Conservation (phyloP, 2,888 invertebrate genomes). For the Trissolcus brochymenae region DNA sequence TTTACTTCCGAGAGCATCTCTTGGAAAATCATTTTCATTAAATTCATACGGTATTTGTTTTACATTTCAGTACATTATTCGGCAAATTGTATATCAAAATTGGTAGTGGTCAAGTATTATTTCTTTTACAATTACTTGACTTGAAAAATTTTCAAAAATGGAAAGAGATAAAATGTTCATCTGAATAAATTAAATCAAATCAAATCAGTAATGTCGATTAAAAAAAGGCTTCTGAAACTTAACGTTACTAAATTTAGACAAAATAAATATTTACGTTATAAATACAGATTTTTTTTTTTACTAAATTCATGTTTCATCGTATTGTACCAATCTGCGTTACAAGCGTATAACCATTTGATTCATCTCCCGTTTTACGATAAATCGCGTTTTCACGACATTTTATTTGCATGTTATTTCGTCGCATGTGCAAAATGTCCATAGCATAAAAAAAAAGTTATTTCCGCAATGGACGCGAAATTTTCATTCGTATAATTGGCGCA, state of each 20-base stretch:
- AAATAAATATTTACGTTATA: neutral
- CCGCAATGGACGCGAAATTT: conserved; percentile 41
- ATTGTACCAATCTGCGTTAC: neutral
- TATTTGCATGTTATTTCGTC: conserved; percentile 46
- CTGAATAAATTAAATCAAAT: too few relatives aligned
- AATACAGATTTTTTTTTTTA: neutral
- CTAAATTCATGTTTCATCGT: neutral
- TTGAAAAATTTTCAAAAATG: too few relatives aligned
- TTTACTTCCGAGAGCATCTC: too few relatives aligned
- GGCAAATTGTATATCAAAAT: too few relatives aligned
- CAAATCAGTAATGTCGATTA: too few relatives aligned
- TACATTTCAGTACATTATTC: too few relatives aligned
- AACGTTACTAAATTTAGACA: neutral
- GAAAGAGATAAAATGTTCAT: too few relatives aligned
- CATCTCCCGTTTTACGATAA: neutral
- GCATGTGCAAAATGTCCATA: conserved; percentile 4
- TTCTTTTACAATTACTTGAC: too few relatives aligned
- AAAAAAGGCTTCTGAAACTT: conserved; percentile 9
- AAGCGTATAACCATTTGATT: neutral
- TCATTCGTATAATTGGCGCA: conserved; percentile 41
- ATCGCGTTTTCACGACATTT: conserved; percentile 13
- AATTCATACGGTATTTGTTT: too few relatives aligned
- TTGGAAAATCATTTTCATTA: too few relatives aligned
- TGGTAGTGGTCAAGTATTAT: too few relatives aligned
- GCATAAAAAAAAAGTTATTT: conserved; percentile 35